Conservation (phyloP, 1,140 invertebrate genomes). For the Tetragonula clypearis region DNA sequence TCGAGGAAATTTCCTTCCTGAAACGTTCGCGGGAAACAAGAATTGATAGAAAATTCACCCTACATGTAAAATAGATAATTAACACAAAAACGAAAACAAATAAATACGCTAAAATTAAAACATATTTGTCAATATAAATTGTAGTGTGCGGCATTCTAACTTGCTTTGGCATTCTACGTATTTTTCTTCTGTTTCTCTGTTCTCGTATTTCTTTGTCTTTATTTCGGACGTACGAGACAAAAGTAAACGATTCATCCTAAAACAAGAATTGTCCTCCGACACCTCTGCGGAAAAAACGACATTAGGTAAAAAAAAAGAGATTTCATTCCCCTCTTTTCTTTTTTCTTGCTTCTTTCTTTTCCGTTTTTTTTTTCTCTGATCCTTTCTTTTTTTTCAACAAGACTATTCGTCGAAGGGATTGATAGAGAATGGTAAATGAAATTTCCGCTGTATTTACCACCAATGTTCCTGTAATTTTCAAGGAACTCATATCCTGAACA, state of each 20-base stretch:
- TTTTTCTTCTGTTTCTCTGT: conserved; percentile 3
- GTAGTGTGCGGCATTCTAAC: conserved; percentile 32
- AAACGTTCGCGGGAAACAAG: neutral
- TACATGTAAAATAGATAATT: conserved; percentile 31
- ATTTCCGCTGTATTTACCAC: conserved; percentile 26
- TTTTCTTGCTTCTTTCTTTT: neutral
- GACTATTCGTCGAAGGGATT: conserved; percentile 12
- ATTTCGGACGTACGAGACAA: neutral
- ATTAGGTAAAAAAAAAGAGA: neutral
- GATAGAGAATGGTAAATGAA: conserved; percentile 28
- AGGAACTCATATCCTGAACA: conserved; percentile 22
- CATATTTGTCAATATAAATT: conserved; percentile 36
- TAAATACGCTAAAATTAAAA: conserved; percentile 57
- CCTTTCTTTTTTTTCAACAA: neutral
- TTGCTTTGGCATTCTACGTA: conserved; percentile 53
- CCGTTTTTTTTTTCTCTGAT: neutral
- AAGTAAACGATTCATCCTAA: conserved; percentile 5
- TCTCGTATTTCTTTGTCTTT: neutral
- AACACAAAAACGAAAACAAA: conserved; percentile 46
- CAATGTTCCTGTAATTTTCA: conserved; percentile 15
- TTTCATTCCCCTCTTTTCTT: neutral
- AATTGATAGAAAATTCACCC: conserved; percentile 35
- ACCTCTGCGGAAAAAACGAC: neutral
- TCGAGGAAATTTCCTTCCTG: neutral
- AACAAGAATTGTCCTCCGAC: neutral